These are phyloP conservation scores for Microctonus aethiopoides DNA, from an alignment of 2,888 invertebrate genomes.

Conservation along the genomic window DNA sequence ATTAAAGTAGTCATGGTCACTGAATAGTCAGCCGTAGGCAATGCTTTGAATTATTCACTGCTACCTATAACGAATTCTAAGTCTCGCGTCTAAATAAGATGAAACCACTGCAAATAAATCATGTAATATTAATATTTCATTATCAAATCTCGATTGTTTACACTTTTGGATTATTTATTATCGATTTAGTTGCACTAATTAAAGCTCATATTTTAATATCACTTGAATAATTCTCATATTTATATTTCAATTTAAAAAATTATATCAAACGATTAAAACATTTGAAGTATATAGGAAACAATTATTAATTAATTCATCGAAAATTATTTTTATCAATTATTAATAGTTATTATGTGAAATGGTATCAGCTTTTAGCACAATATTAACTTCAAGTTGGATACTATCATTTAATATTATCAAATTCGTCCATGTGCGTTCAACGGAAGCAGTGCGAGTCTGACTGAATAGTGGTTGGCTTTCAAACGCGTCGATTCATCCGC, in stretches of 20 bases:
- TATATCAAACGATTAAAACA: no score
- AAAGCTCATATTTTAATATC: no score
- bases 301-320: no score
- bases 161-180: background rate
- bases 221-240: no score
- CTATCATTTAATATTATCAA: no score
- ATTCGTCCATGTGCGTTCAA: conserved; percentile 21
- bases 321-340: no score
- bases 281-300: no score
- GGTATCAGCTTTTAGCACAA: no score
- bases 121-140: background rate
- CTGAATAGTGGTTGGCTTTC: conserved; percentile 36
- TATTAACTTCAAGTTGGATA: background rate
- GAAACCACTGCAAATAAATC: background rate
- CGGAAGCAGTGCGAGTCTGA: conserved; percentile 36
- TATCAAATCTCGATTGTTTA: background rate
- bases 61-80: background rate
- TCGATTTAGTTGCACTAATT: no score
- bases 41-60: no score
- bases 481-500: conserved; percentile 35
- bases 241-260: no score
- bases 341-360: no score
- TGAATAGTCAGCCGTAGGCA: background rate
- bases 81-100: background rate
- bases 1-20: background rate